Percentiles rank a stretch among this genome's conserved stretches.
Conservation (phyloP, 2,888 invertebrate genomes). For the Volucella inflata region DNA sequence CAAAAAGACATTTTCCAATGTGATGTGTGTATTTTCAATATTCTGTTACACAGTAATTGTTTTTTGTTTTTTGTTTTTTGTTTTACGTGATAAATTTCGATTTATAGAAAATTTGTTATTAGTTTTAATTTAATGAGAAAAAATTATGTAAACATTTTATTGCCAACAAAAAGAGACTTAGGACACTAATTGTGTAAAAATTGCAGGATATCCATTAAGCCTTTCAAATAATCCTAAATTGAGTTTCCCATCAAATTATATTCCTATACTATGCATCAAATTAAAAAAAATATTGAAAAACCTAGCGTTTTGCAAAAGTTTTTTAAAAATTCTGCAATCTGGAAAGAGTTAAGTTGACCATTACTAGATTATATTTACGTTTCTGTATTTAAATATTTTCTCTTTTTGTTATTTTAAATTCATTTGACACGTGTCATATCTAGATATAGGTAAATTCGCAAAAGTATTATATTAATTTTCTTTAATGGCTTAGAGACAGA, state of each 20-base stretch:
- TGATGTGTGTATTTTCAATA: slow-evolving; percentile 34
- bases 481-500: slow-evolving; percentile 18
- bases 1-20: slow-evolving; percentile 34
- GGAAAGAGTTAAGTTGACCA: no score
- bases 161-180: slow-evolving; percentile 26
- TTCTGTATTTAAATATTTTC: no score
- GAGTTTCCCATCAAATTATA: slow-evolving; percentile 38
- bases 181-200: slow-evolving; percentile 1
- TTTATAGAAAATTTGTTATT: slow-evolving; percentile 18
- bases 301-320: background rate
- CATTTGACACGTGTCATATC: slow-evolving; percentile 1
- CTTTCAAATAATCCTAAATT: slow-evolving; percentile 10
- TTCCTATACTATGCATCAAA: no score
- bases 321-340: no score
- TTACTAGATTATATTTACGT: no score
- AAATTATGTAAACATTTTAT: slow-evolving; percentile 10
- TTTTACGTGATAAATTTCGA: slow-evolving; percentile 33
- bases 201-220: slow-evolving; percentile 26
- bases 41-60: slow-evolving; percentile 39
- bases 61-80: slow-evolving; percentile 53
- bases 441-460: no score
- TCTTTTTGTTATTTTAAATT: background rate
- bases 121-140: slow-evolving; percentile 23
- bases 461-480: background rate
- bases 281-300: background rate